A percentile compares a stretch with the other conserved stretches of the same genome.
These are phyloP conservation scores for Nomada ruficornis DNA, from an alignment of 2,888 invertebrate genomes.

Conservation along the genomic window DNA sequence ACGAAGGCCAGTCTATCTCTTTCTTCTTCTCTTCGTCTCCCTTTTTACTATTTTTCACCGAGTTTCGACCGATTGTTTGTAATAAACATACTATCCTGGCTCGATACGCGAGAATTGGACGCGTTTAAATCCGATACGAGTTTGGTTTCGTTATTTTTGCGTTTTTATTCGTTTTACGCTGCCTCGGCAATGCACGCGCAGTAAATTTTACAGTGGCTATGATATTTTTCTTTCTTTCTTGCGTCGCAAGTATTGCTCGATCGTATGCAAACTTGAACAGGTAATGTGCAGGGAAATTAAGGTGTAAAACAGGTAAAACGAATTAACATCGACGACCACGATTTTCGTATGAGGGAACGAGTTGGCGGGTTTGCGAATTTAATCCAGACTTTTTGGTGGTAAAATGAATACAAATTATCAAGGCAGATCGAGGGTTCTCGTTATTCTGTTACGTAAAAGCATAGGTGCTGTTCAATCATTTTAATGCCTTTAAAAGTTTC, in stretches of 20 bases:
- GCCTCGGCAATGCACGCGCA: not conserved
- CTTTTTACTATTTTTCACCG: not conserved
- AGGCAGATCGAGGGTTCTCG: not conserved
- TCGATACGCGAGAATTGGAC: conserved; percentile 57
- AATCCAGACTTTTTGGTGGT: not conserved
- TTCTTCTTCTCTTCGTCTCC: not conserved
- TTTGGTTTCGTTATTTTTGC: conserved; percentile 13
- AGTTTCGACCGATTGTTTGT: conserved; percentile 30
- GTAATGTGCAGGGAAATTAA: not conserved
- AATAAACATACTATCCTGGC: conserved; percentile 48
- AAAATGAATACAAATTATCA: not conserved
- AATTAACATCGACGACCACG: conserved; percentile 16
- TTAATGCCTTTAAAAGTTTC: no score
- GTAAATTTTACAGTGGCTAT: not conserved
- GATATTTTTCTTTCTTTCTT: not conserved
- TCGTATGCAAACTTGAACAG: conserved; percentile 1
- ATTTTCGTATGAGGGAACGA: not conserved
- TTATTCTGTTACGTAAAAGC: not conserved
- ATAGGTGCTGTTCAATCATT: no score
- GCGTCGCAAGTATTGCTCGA: not conserved
- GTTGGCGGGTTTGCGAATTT: not conserved
- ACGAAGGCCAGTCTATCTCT: conserved; percentile 39
- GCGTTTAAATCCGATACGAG: conserved; percentile 49
- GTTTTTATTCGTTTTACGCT: not conserved
- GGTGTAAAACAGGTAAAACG: conserved; percentile 16